Conservation (phyloP, 1,140 invertebrate species). For the honey bee (Apis mellifera) region DNA sequence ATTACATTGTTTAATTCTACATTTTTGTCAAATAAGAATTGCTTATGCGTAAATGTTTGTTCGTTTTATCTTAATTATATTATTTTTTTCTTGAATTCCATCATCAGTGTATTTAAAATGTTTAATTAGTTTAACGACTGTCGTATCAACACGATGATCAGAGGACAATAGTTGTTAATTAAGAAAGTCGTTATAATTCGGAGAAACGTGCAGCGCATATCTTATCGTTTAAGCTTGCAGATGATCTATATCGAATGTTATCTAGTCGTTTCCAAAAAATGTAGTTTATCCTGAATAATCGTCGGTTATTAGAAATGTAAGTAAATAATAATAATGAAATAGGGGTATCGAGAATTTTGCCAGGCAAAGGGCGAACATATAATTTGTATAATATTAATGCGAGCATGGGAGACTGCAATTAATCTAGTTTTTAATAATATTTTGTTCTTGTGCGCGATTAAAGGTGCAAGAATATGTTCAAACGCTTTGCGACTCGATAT, state of each 20-base stretch:
- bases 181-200: conserved; percentile 29
- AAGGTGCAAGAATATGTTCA: neutral
- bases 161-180: conserved; percentile 54
- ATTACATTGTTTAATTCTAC: no score
- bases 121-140: neutral
- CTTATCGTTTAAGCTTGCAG: conserved; percentile 69
- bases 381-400: conserved; percentile 5
- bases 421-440: conserved; percentile 31
- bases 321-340: conserved; percentile 4
- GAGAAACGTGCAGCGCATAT: conserved; percentile 56
- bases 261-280: conserved; percentile 56
- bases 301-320: conserved; percentile 32
- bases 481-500: conserved; percentile 11
- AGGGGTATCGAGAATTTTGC: conserved; percentile 30
- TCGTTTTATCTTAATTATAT: neutral
- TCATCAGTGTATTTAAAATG: neutral
- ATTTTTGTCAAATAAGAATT: no score
- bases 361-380: neutral
- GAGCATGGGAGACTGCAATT: neutral
- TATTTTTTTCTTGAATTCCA: neutral
- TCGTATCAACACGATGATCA: conserved; percentile 46
- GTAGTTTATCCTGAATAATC: conserved; percentile 50
- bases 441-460: conserved; percentile 11
- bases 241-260: conserved; percentile 70
- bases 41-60: neutral